These are phyloP conservation scores for Chrysina gloriosa DNA, from an alignment of 2,888 invertebrate species.

Conservation along the genomic window DNA sequence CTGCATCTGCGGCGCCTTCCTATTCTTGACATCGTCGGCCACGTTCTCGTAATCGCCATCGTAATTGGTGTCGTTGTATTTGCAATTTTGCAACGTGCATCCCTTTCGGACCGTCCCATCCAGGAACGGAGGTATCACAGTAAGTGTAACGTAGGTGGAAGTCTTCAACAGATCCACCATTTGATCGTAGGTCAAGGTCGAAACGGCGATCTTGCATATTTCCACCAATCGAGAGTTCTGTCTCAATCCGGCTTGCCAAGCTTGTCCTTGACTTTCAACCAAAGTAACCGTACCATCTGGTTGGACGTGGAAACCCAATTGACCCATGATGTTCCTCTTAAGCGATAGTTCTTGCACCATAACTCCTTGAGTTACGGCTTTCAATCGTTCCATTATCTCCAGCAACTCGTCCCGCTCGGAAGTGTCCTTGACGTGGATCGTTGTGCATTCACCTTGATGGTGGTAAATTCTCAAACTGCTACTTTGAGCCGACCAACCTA, in stretches of 20 bases:
- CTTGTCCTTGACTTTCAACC: slow-evolving; percentile 81
- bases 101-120: slow-evolving; percentile 78
- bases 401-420: slow-evolving; percentile 76
- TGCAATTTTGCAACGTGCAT: slow-evolving; percentile 74
- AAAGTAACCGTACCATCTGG: slow-evolving; percentile 94
- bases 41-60: slow-evolving; percentile 79
- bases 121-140: slow-evolving; percentile 79
- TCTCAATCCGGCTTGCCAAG: slow-evolving; percentile 86
- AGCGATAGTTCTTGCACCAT: slow-evolving; percentile 84
- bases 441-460: slow-evolving; percentile 91
- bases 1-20: slow-evolving; percentile 65
- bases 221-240: slow-evolving; percentile 93
- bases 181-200: slow-evolving; percentile 89
- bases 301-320: slow-evolving; percentile 91
- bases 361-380: slow-evolving; percentile 82
- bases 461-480: slow-evolving; percentile 85
- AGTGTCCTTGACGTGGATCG: slow-evolving; percentile 79
- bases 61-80: slow-evolving; percentile 71
- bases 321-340: slow-evolving; percentile 83
- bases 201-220: slow-evolving; percentile 74
- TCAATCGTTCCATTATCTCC: slow-evolving; percentile 84
- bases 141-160: slow-evolving; percentile 86
- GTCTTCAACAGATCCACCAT: slow-evolving; percentile 94
- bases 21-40: slow-evolving; percentile 65
- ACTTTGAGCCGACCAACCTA: slow-evolving; percentile 72